Conservation (phyloP, 2,797 vertebrate genomes). For the Cynodonichthys magdalenae region DNA sequence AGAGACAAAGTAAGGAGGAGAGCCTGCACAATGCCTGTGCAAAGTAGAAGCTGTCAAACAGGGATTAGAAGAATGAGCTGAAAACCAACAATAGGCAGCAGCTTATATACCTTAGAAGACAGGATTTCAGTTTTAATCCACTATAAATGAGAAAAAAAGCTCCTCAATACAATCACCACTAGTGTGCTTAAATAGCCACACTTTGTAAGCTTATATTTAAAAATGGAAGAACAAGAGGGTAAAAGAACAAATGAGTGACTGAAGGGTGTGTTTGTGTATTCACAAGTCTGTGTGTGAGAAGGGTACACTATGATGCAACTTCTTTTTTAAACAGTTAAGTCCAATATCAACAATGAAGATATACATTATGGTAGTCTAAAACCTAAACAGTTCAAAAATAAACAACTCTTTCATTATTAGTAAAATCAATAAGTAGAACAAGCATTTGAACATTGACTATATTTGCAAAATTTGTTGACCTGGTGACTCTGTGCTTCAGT, state of each 20-base stretch:
- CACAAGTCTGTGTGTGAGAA: too few relatives aligned
- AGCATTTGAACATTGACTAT: too few relatives aligned
- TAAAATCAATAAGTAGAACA: too few relatives aligned
- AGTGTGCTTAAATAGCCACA: conserved; percentile 53
- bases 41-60: conserved; percentile 74
- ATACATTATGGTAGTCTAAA: too few relatives aligned
- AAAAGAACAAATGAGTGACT: conserved; percentile 28
- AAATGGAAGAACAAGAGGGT: conserved; percentile 19
- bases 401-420: too few relatives aligned
- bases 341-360: neutral
- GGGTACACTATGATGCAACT: too few relatives aligned
- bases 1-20: conserved; percentile 30
- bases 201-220: conserved; percentile 45
- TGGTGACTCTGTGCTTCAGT: too few relatives aligned
- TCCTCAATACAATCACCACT: conserved; percentile 55
- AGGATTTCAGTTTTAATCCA: conserved; percentile 80
- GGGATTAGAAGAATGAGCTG: conserved; percentile 78
- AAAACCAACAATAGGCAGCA: conserved; percentile 74
- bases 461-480: too few relatives aligned
- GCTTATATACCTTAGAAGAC: conserved; percentile 76
- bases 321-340: neutral
- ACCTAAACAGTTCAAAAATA: too few relatives aligned
- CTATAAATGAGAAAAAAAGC: conserved; percentile 67
- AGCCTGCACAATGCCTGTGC: conserved; percentile 60
- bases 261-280: neutral